Base-by-base conservation (phyloP, 2,113 vertebrate species). In the Phodopus roborovskii region DNA sequence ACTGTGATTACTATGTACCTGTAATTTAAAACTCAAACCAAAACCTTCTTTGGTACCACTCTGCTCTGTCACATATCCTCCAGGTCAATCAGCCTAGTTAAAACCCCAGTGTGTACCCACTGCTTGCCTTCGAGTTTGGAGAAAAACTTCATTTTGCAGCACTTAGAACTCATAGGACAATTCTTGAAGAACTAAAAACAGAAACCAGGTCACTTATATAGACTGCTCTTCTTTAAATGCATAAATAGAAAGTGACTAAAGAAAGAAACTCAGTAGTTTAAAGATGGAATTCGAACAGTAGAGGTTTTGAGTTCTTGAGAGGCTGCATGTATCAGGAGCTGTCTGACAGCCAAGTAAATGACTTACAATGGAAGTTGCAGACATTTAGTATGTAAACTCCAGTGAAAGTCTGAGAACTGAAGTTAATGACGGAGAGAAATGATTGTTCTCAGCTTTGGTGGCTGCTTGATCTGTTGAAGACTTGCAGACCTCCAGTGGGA, bases 181-280 rank as follows among this genome's bases (percentile, higher is more conserved):
- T 64, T 53, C 33, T 68, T 70, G 82, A 81, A 71, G 45, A 91
- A 79, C 82, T 92, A n/a, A 94, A 93, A 83, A 75, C 74, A 24
- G 36, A 90, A 97, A 50, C 12, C 42, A 71, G 60, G 64, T 15
- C 20, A 64, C 77, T 70, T 64, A 45, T 58, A 17, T 42, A 56
- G 30, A 42, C 8, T n/a, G 3, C 58, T 16, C n/a, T 92, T 20
- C 48, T 92, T 93, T 85, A 84, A 84, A 36, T 39, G 45, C 4
- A 36, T 48, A 92, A 70, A 60, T 88, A 79, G 30, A 87, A 89
- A 94, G 56, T 88, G 36, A 77, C 4, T 58, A 84, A 66, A 58
- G 60, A 73, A 48, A 3, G 7, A 90, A 83, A 74, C 28, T 30
- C 50, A 36, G 50, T n/a, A 33, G 74, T 79, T 84, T 71, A 19